Base-by-base conservation (phyloP, 92 coral and sea anemone species). In the Phymanthus crucifer region DNA sequence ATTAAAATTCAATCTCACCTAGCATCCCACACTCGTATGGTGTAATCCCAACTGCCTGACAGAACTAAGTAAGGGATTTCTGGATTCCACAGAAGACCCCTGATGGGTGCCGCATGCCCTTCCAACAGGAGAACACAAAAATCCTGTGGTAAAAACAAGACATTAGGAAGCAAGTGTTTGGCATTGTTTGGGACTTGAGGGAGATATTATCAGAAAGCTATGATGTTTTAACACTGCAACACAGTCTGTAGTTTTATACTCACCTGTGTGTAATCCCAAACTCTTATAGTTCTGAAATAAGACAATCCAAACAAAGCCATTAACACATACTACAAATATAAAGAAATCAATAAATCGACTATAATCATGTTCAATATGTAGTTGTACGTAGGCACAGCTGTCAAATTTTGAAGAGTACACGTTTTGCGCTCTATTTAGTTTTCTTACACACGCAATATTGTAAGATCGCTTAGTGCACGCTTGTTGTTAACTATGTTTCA, bases 261-360 rank as follows among this genome's bases (percentile, higher is more conserved):
- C 72, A 95, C 98, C 97, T 92, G 91, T 26, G 98, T 90, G 72
- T 95, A 95, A 78, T 95, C 97, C 98, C 98, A 95, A 40, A 95
- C 69, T 82, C 96, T 89, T 40, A 95, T 84, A 26, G 98, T 95
- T 71, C 98, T 95, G 66, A 14, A 81, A 65, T 21, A 18, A 27
- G 85, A 58, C 71, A 64, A 45, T 21, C 0, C 36, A 78, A 61
- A 8, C 10, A 32, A 36, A 52, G 16, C 9, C 0, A 6, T 88
- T 6, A 76, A 0, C 40, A 47, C 6, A 23, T n/a, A 23, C 29
- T 16, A 34, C 14, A 17, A 31, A 58, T 36, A 21, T 34, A 24
- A 43, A 6, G 13, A 5, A 6, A 1, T 9, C 13, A 40, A 2
- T 40, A 43, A 43, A 43, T 6, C 13, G 14, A 43, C 13, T 1